phyloP scores from a whole-genome alignment of 2,113 vertebrate species.

The Chiloscyllium plagiosum region DNA sequence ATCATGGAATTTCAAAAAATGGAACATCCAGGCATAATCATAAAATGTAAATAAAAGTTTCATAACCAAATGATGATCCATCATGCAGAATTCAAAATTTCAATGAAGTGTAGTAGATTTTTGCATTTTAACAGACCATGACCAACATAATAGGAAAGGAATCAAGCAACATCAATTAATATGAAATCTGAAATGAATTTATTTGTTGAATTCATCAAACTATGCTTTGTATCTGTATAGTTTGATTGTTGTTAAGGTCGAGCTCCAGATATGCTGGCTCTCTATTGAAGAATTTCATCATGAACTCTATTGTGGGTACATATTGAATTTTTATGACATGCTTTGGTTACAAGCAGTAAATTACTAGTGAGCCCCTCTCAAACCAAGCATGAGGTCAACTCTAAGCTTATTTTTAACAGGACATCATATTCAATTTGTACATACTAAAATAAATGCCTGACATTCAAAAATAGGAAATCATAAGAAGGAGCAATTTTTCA shows the following conservation, averaged over 20 bases:
- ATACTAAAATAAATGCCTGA: neutral
- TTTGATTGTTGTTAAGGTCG: neutral
- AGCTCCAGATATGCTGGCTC: neutral
- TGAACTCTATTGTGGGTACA: neutral
- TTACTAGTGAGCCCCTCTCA: neutral
- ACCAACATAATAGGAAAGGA: neutral
- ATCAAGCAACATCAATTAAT: neutral
- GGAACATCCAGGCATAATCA: neutral
- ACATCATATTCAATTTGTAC: neutral
- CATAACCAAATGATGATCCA: neutral
- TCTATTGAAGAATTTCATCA: neutral
- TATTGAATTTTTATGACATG: neutral
- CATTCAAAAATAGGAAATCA: neutral
- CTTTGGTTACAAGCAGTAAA: neutral
- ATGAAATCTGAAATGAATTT: neutral
- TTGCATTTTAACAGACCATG: neutral
- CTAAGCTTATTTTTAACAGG: neutral
- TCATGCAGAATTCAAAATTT: neutral
- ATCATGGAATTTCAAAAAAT: neutral
- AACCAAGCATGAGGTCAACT: neutral
- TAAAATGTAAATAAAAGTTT: neutral
- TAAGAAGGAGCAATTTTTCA: neutral
- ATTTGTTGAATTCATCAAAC: neutral
- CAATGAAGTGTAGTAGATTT: neutral
- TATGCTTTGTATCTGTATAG: neutral